These are phyloP conservation scores for Cephalopachus bancanus DNA, from an alignment of 2,797 vertebrate genomes.

Conservation along the genomic window DNA sequence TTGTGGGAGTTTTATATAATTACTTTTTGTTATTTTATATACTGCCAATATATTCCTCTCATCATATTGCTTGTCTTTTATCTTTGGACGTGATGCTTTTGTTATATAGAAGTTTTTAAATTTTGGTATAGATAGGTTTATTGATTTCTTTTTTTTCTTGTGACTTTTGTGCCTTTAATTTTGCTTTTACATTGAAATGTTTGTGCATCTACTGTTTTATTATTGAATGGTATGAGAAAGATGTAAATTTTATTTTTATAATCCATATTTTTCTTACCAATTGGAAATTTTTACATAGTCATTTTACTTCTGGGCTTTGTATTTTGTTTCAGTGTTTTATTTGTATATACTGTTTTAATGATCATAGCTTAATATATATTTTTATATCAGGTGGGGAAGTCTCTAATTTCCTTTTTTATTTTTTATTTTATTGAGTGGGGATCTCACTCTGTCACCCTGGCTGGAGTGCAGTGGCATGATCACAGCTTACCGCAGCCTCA, in stretches of 20 bases:
- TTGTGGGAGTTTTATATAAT: background rate
- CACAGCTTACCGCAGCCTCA: background rate
- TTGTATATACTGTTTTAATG: background rate
- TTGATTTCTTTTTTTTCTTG: background rate
- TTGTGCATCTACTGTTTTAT: constrained; percentile 1
- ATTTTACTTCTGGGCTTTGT: constrained; percentile 12
- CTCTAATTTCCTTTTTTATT: background rate
- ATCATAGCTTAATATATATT: background rate
- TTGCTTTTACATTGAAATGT: background rate
- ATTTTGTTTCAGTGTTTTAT: background rate
- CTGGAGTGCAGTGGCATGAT: background rate
- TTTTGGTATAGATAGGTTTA: background rate
- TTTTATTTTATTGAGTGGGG: background rate
- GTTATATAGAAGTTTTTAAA: background rate
- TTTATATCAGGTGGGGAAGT: background rate
- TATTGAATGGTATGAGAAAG: background rate
- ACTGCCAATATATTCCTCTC: background rate
- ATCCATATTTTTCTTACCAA: background rate
- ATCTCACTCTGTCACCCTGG: background rate
- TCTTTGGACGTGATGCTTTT: background rate
- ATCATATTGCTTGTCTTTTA: background rate
- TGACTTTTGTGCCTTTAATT: background rate
- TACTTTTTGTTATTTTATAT: background rate
- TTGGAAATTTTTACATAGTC: constrained; percentile 26
- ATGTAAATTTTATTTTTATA: too few relatives aligned